Evolutionary conservation across 2,113 vertebrate species (phyloP).

Genomic region (Scomber colias): DNA sequence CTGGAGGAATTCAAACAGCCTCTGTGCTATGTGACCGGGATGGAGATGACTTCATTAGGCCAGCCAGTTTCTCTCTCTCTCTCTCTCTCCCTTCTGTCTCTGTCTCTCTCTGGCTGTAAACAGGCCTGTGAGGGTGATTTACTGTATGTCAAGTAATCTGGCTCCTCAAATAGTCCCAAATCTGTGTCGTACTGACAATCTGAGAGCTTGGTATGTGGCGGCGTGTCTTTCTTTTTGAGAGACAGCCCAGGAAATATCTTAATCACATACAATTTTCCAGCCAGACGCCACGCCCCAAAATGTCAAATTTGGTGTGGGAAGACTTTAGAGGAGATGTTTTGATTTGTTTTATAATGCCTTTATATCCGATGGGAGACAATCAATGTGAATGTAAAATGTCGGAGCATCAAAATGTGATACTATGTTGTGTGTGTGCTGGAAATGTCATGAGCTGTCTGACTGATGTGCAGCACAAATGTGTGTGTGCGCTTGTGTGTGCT

Average conservation of each 20-base stretch:
- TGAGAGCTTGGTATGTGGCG: not conserved
- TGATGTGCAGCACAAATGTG: conserved; percentile 20
- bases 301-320: conserved; percentile 14
- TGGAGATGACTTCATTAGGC: conserved; percentile 72
- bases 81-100: not conserved
- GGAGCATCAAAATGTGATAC: conserved; percentile 48
- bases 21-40: conserved; percentile 62
- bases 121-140: conserved; percentile 39
- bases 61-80: conserved; percentile 23
- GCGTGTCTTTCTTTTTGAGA: not conserved
- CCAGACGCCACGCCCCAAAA: conserved; percentile 9
- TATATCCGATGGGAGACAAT: conserved; percentile 20
- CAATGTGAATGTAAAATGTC: conserved; percentile 59
- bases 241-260: not conserved
- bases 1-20: conserved; percentile 62
- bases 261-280: conserved; percentile 16
- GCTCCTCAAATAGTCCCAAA: conserved; percentile 44
- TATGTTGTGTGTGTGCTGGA: conserved; percentile 35
- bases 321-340: conserved; percentile 26
- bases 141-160: conserved; percentile 41
- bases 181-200: conserved; percentile 17
- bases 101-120: conserved; percentile 29
- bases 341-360: conserved; percentile 41
- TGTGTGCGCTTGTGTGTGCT: not conserved
- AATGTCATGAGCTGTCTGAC: conserved; percentile 64